Conservation (phyloP, 2,113 vertebrate genomes). For the Isurus oxyrinchus region DNA sequence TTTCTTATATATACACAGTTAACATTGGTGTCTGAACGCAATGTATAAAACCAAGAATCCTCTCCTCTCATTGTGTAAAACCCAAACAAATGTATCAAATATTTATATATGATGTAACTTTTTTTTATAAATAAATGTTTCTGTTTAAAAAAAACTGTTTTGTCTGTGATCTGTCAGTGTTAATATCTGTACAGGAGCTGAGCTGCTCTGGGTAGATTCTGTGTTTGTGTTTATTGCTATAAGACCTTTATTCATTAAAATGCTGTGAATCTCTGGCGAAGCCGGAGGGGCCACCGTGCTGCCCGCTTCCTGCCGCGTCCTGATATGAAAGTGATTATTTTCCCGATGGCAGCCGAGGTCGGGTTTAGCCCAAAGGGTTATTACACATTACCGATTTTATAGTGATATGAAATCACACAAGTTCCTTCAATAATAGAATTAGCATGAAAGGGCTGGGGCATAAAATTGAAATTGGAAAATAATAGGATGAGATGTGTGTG, state of each 20-base stretch:
- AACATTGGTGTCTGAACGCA: slow-evolving; percentile 7
- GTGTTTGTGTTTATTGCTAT: slow-evolving; percentile 94
- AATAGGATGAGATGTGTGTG: slow-evolving; percentile 94
- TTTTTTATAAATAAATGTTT: slow-evolving; percentile 37
- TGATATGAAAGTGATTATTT: slow-evolving; percentile 99
- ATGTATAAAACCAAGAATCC: slow-evolving; percentile 32
- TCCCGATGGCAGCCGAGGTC: slow-evolving; percentile 97
- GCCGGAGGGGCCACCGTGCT: slow-evolving; percentile 23
- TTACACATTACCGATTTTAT: slow-evolving; percentile 99
- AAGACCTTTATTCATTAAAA: slow-evolving; percentile 90
- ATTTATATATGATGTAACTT: slow-evolving; percentile 38
- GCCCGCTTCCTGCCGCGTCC: slow-evolving; percentile 99
- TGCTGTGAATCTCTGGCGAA: slow-evolving; percentile 32
- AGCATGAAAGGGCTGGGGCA: slow-evolving; percentile 99
- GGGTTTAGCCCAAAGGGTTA: slow-evolving; percentile 97
- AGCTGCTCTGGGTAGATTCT: slow-evolving; percentile 60
- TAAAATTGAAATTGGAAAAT: slow-evolving; percentile 99
- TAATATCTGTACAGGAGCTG: slow-evolving; percentile 10
- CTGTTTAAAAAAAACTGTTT: slow-evolving; percentile 28
- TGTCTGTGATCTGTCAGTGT: slow-evolving; percentile 27
- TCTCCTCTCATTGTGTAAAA: slow-evolving; percentile 6
- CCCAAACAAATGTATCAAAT: slow-evolving; percentile 36
- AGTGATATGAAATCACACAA: slow-evolving; percentile 99
- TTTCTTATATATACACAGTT: background rate
- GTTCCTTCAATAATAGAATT: slow-evolving; percentile 99